These are phyloP conservation scores for Spongia lamella DNA, from an alignment of 37 sponge, comb jelly and placozoan species.

Conservation along the genomic window DNA sequence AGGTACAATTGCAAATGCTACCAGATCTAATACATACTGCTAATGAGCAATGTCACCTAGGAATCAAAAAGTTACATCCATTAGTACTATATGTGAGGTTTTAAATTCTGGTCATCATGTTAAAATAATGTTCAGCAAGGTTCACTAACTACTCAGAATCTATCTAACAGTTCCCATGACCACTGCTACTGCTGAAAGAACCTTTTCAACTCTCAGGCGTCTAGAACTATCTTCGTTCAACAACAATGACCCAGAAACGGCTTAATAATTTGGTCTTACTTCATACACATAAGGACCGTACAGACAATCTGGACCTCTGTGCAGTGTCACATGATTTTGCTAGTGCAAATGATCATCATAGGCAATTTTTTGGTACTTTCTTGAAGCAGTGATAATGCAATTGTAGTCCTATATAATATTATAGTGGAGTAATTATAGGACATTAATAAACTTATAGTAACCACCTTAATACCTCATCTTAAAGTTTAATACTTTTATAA, in stretches of 20 bases:
- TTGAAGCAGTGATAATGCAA: too few relatives aligned
- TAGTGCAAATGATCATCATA: too few relatives aligned
- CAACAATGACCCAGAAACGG: slow-evolving; percentile 37
- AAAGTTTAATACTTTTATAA: too few relatives aligned
- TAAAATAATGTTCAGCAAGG: slow-evolving; percentile 34
- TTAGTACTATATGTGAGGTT: slow-evolving; percentile 18
- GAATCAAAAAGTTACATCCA: slow-evolving; percentile 26
- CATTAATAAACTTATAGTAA: too few relatives aligned
- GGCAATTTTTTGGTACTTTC: too few relatives aligned
- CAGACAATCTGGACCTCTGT: too few relatives aligned
- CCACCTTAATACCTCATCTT: too few relatives aligned
- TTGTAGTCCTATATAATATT: too few relatives aligned
- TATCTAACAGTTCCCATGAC: slow-evolving; percentile 53
- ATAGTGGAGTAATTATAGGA: too few relatives aligned
- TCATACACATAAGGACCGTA: slow-evolving; percentile 32
- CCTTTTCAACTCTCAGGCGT: slow-evolving; percentile 44
- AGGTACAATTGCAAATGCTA: slow-evolving; percentile 39
- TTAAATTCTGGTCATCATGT: slow-evolving; percentile 10
- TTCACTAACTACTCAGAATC: slow-evolving; percentile 18
- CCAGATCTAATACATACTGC: slow-evolving; percentile 41
- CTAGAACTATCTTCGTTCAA: slow-evolving; percentile 31
- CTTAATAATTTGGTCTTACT: slow-evolving; percentile 44
- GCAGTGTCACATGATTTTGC: too few relatives aligned
- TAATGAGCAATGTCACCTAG: too few relatives aligned
- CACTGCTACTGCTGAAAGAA: slow-evolving; percentile 46